A percentile compares a stretch with the other conserved stretches of the same genome.
These are phyloP conservation scores for Oophaga sylvatica DNA, from an alignment of 2,797 vertebrate genomes.

Conservation along the genomic window DNA sequence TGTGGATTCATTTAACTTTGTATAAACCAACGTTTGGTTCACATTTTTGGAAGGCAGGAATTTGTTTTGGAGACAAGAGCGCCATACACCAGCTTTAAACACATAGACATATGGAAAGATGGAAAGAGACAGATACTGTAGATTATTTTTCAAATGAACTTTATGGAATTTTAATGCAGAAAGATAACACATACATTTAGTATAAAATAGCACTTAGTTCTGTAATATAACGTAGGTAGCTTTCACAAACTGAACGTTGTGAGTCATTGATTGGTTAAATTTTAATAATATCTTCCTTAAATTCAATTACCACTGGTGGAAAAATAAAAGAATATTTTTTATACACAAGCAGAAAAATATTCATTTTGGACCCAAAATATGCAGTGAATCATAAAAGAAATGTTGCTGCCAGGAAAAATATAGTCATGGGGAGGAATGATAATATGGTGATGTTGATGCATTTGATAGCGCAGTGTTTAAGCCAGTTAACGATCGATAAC, in stretches of 20 bases:
- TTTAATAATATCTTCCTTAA: neutral
- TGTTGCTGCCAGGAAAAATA: neutral
- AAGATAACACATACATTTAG: neutral
- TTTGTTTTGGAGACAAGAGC: no score
- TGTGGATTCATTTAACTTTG: no score
- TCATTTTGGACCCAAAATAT: constrained; percentile 4
- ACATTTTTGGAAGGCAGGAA: no score
- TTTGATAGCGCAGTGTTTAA: neutral
- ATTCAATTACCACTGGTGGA: no score
- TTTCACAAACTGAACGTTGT: neutral
- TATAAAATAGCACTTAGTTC: neutral
- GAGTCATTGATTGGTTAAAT: neutral
- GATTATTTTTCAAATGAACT: no score
- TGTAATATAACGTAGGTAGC: neutral
- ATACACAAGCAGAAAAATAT: constrained; percentile 10
- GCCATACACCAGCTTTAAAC: no score
- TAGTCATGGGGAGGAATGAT: neutral
- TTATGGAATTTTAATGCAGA: neutral
- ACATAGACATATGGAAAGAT: no score
- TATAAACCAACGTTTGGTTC: no score
- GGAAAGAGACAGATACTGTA: no score
- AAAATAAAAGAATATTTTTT: neutral
- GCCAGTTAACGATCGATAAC: no score
- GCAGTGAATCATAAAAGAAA: constrained; percentile 4
- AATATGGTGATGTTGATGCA: neutral